phyloP scores from a whole-genome alignment of 2,888 invertebrate genomes.

The Theodoxus fluviatilis region DNA sequence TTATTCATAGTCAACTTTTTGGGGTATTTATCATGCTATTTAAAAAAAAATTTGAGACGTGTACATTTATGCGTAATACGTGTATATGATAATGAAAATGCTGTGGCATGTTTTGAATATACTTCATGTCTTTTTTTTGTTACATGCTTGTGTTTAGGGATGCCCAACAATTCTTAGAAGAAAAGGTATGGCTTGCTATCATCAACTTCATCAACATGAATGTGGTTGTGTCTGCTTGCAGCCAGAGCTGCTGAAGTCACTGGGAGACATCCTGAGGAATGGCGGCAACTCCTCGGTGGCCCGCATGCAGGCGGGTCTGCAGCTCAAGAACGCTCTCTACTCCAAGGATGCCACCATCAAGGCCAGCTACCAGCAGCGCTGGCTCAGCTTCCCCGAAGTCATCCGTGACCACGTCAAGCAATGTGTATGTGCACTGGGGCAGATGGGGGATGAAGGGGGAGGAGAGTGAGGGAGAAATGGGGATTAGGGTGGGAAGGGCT shows the following conservation, averaged over 20 bases:
- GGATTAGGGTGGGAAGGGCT: no score
- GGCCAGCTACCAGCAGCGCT: constrained; percentile 85
- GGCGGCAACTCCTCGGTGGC: constrained; percentile 90
- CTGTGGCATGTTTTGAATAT: no score
- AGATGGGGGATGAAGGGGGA: no score
- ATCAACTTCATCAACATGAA: background rate
- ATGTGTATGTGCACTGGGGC: constrained; percentile 86
- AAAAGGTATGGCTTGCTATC: background rate
- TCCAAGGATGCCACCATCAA: constrained; percentile 89
- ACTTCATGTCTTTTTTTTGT: no score
- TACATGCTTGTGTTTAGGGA: background rate
- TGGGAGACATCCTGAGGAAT: constrained; percentile 90
- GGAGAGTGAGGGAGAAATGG: no score
- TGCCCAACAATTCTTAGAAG: no score
- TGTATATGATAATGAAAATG: background rate
- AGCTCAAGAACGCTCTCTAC: constrained; percentile 95
- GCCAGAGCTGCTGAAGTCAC: constrained; percentile 89
- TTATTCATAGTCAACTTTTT: no score
- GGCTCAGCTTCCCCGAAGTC: constrained; percentile 89
- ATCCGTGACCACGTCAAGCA: constrained; percentile 88
- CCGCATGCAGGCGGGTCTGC: constrained; percentile 97
- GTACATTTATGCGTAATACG: no score
- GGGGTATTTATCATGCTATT: no score
- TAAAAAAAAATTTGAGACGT: no score
- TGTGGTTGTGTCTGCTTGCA: constrained; percentile 57